Percentiles rank a stretch among this genome's conserved stretches.
Evolutionary conservation across 2,888 invertebrate genomes (phyloP).

Genomic region (Lottia scabra): DNA sequence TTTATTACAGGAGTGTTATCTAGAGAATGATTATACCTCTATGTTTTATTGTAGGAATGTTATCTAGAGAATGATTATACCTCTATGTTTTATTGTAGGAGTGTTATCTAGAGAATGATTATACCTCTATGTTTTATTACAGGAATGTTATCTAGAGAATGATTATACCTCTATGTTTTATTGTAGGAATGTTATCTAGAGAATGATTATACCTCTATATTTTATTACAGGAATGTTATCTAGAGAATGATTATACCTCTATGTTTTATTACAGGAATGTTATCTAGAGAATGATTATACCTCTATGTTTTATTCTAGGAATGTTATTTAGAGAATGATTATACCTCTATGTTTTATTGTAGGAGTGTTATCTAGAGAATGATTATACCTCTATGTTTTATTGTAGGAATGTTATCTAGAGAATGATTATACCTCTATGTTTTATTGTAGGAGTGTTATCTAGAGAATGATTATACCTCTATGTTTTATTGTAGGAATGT

Average conservation of each 20-base stretch:
- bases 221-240: no score
- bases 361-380: constrained; percentile 87
- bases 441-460: no score
- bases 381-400: constrained; percentile 90
- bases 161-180: constrained; percentile 90
- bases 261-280: no score
- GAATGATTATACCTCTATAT: constrained; percentile 88
- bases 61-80: constrained; percentile 91
- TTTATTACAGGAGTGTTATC: no score
- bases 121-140: constrained; percentile 87
- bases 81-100: constrained; percentile 85
- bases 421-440: constrained; percentile 88
- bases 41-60: no score
- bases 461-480: constrained; percentile 91
- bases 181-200: no score
- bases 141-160: constrained; percentile 87
- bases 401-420: no score
- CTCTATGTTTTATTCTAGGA: constrained; percentile 85
- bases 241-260: constrained; percentile 91
- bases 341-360: constrained; percentile 87
- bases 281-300: constrained; percentile 91
- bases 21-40: constrained; percentile 91
- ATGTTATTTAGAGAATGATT: constrained; percentile 90
- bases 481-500: no score
- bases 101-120: constrained; percentile 90